phyloP scores from a whole-genome alignment of 2,113 vertebrate genomes.

The Saiga tatarica region DNA sequence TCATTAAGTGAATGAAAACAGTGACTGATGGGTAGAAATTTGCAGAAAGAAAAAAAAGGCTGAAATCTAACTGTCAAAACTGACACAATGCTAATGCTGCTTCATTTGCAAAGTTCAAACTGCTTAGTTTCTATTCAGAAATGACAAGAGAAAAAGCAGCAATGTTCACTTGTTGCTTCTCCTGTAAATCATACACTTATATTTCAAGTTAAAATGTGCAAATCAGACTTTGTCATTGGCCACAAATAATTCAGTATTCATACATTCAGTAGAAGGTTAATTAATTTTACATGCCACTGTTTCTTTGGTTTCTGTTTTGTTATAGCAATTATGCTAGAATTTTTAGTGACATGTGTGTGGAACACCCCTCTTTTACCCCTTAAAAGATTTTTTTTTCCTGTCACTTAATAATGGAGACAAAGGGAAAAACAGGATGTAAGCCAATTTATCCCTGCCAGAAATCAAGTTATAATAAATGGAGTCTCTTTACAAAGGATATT shows the following conservation, averaged over 20 bases:
- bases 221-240: neutral
- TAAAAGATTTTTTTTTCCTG: neutral
- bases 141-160: neutral
- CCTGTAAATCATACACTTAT: neutral
- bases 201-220: slow-evolving; percentile 27
- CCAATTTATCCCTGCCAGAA: neutral
- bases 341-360: neutral
- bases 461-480: neutral
- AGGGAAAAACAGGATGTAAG: neutral
- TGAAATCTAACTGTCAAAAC: slow-evolving; percentile 14
- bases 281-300: neutral
- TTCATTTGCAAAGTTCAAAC: slow-evolving; percentile 26
- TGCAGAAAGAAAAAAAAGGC: neutral
- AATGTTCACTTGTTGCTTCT: neutral
- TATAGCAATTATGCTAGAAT: neutral
- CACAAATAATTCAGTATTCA: neutral
- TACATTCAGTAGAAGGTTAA: neutral
- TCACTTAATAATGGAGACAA: slow-evolving; percentile 13
- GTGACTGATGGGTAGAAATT: neutral
- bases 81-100: neutral
- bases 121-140: slow-evolving; percentile 12
- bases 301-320: neutral
- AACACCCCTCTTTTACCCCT: neutral
- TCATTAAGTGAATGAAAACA: neutral
- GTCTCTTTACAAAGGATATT: neutral